These are phyloP conservation scores for Tineola bisselliella DNA, from an alignment of 2,888 invertebrate species.

Conservation along the genomic window DNA sequence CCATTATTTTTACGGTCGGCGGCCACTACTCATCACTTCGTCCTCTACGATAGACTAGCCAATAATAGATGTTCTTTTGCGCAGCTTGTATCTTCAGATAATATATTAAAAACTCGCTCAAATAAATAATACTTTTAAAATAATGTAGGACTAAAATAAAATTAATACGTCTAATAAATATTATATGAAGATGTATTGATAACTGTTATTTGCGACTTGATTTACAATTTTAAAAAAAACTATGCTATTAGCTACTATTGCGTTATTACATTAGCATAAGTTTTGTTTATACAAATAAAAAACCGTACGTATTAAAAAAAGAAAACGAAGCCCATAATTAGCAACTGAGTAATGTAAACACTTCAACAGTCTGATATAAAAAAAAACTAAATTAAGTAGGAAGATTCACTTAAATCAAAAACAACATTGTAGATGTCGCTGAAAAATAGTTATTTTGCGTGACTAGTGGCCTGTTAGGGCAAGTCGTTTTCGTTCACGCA, in stretches of 20 bases:
- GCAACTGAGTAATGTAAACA: no score
- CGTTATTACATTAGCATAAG: no score
- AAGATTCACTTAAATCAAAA: background rate
- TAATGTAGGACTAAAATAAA: no score
- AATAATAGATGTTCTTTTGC: background rate
- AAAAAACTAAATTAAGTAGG: background rate
- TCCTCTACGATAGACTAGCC: background rate
- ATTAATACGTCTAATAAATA: no score
- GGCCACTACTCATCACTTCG: constrained; percentile 38
- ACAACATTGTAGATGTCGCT: constrained; percentile 18
- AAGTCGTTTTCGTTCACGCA: background rate
- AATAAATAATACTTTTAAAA: no score
- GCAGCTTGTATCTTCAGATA: background rate
- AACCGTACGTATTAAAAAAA: no score
- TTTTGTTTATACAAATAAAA: no score
- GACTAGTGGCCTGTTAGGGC: constrained; percentile 18
- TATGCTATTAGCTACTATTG: no score
- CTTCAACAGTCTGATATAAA: background rate
- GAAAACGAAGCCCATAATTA: no score
- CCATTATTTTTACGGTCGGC: constrained; percentile 63
- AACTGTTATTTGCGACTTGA: no score
- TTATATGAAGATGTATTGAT: no score
- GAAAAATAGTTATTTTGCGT: constrained; percentile 49
- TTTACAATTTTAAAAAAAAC: no score
- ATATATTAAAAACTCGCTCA: background rate